Evolutionary conservation across 2,888 invertebrate species (phyloP).

Genomic region (Leptopterna dolabrata): DNA sequence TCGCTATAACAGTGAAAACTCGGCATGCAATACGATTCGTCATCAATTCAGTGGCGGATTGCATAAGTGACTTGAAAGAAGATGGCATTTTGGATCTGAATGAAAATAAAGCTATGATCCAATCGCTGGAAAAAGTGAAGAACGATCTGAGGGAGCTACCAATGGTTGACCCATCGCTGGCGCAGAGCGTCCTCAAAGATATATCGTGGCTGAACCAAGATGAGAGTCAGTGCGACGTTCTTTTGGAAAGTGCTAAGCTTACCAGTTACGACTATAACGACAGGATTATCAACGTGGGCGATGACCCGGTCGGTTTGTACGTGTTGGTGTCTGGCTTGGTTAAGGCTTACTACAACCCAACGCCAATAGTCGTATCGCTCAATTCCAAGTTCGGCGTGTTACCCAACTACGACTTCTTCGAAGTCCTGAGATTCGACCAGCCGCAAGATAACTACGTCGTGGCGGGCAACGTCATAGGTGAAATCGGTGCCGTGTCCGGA

Average conservation of each 20-base stretch:
- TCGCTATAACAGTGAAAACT: conserved; percentile 43
- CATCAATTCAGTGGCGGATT: conserved; percentile 29
- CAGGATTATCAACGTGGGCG: conserved; percentile 31
- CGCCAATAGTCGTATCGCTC: background rate
- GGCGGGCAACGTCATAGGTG: conserved; percentile 38
- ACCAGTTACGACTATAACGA: conserved; percentile 43
- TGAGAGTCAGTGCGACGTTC: background rate
- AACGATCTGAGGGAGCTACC: conserved; percentile 7
- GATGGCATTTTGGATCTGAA: conserved; percentile 50
- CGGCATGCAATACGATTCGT: conserved; percentile 36
- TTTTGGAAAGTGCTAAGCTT: background rate
- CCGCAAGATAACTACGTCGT: conserved; percentile 46
- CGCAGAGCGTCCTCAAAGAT: conserved; percentile 20
- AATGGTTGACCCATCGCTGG: conserved; percentile 43
- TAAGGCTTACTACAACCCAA: conserved; percentile 36
- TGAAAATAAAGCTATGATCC: conserved; percentile 25
- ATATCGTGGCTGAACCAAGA: background rate
- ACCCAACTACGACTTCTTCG: conserved; percentile 45
- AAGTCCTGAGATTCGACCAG: conserved; percentile 4
- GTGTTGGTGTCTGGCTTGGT: conserved; percentile 30
- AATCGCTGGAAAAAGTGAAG: conserved; percentile 26
- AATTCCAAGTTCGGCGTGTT: conserved; percentile 32
- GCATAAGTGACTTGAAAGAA: conserved; percentile 43
- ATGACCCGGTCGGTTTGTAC: conserved; percentile 37
- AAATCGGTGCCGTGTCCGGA: conserved; percentile 35